phyloP scores from a whole-genome alignment of 2,113 vertebrate species.

The Beaufortia kweichowensis region DNA sequence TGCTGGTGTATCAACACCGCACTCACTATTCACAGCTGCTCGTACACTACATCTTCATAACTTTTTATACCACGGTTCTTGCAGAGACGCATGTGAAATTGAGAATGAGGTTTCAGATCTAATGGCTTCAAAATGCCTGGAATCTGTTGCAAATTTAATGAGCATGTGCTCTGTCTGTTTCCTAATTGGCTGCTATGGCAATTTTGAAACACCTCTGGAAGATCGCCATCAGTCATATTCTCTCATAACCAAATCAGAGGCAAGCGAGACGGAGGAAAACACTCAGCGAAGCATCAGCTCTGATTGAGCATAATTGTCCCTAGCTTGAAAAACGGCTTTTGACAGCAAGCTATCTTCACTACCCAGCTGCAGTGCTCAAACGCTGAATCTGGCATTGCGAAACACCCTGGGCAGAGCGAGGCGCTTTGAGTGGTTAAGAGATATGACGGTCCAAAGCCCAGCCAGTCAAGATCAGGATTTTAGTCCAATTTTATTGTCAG shows the following conservation, averaged over 20 bases:
- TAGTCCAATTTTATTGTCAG: background rate
- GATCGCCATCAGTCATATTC: slow-evolving; percentile 43
- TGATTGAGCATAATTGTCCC: slow-evolving; percentile 44
- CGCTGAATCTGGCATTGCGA: background rate
- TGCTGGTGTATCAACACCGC: slow-evolving; percentile 25
- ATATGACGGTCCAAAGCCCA: slow-evolving; percentile 31
- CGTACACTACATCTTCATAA: slow-evolving; percentile 28
- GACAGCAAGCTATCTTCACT: slow-evolving; percentile 36
- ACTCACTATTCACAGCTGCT: slow-evolving; percentile 21
- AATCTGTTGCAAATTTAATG: slow-evolving; percentile 20
- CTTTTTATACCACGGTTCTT: background rate
- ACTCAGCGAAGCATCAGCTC: slow-evolving; percentile 35
- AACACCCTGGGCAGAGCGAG: background rate
- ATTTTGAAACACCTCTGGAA: slow-evolving; percentile 25
- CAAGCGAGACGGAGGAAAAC: slow-evolving; percentile 23
- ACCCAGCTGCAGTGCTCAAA: slow-evolving; percentile 37
- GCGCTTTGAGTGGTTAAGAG: slow-evolving; percentile 20
- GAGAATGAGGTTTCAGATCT: slow-evolving; percentile 22
- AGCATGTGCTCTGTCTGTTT: slow-evolving; percentile 31
- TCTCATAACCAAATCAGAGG: slow-evolving; percentile 34
- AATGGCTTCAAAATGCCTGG: background rate
- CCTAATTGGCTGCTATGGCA: slow-evolving; percentile 38
- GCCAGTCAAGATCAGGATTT: slow-evolving; percentile 9
- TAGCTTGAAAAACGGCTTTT: slow-evolving; percentile 19
- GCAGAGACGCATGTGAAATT: slow-evolving; percentile 1